Evolutionary conservation across 1,140 invertebrate genomes (phyloP), one percentile per base, ranked within the genome.

Genomic region (Drosophila parabipectinata): DNA sequence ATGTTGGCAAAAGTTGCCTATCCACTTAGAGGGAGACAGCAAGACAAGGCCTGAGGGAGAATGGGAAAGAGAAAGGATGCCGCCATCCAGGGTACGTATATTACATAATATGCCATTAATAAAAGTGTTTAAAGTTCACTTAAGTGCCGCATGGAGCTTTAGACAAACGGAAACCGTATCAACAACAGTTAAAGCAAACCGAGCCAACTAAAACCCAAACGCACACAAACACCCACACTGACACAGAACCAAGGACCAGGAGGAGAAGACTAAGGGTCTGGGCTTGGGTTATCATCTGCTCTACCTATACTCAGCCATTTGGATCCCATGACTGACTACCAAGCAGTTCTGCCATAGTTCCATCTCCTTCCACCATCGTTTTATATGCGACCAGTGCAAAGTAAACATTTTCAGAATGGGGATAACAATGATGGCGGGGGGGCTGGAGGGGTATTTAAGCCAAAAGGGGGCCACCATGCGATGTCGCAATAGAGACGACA

Each of bases 101-200:
- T 87, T 87, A 87, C 83, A 87, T 87, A 87, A 83, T 79, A 83
- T 89, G 88, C 88, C 84, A 90, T 91, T 90, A 90, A 91, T 90
- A 90, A 91, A 91, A 90, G 89, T 91, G 88, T 91, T 91, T 91
- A 91, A 91, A 91, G 89, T 91, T 91, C 88, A 91, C 89, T 91
- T 91, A 91, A 90, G 84, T 85, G 89, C 84, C 83, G 83, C 83
- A 88, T 78, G 63, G 83, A 87, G 83, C 83, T 87, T 88, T 87
- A 87, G 83, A 87, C 83, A 87, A 87, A 87, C 83, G 83, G 83
- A 88, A 87, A 88, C 71, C 76, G 83, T 82, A 87, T 88, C 83
- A 88, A 79, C 72, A 87, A 88, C 83, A 87, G 82, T 87, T 87
- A 87, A 67, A 77, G 81, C 82, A 72, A 75, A 77, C 77, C 60